Conservation (phyloP, 1,140 invertebrate genomes). For the Heliconius congener region DNA sequence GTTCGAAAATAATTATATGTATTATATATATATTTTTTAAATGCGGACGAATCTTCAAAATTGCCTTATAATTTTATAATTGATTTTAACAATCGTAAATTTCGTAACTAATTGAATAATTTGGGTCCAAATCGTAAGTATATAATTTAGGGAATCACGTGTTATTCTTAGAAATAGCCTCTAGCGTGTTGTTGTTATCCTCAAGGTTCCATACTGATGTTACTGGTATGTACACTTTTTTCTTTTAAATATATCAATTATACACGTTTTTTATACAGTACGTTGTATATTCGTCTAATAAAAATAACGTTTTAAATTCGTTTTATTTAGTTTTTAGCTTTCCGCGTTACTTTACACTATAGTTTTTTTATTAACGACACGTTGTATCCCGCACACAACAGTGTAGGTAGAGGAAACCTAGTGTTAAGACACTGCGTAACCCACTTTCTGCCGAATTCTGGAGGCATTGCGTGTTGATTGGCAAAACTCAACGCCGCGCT, state of each 20-base stretch:
- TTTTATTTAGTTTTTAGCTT: not conserved
- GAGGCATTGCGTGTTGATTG: too few species aligned
- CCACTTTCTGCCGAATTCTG: too few species aligned
- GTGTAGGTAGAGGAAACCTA: too few species aligned
- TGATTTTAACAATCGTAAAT: not conserved
- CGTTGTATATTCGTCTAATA: not conserved
- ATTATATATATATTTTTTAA: not conserved
- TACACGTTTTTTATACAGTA: not conserved
- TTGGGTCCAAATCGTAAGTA: not conserved
- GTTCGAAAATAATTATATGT: too few species aligned
- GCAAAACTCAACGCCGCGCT: too few species aligned
- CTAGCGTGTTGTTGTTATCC: not conserved
- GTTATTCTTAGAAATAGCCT: constrained; percentile 1
- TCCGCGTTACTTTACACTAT: too few species aligned
- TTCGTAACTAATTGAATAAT: not conserved
- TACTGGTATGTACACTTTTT: not conserved
- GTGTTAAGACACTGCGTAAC: too few species aligned
- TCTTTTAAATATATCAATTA: not conserved
- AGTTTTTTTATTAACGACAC: too few species aligned
- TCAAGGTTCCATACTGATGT: not conserved
- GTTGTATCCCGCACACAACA: too few species aligned
- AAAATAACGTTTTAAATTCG: not conserved
- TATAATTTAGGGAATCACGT: not conserved
- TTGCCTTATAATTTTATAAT: not conserved
- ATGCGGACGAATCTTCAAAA: not conserved